Percentiles rank a stretch among this genome's conserved stretches.
These are phyloP conservation scores for Capricornis sumatraensis DNA, from an alignment of 2,113 vertebrate genomes.

Conservation along the genomic window DNA sequence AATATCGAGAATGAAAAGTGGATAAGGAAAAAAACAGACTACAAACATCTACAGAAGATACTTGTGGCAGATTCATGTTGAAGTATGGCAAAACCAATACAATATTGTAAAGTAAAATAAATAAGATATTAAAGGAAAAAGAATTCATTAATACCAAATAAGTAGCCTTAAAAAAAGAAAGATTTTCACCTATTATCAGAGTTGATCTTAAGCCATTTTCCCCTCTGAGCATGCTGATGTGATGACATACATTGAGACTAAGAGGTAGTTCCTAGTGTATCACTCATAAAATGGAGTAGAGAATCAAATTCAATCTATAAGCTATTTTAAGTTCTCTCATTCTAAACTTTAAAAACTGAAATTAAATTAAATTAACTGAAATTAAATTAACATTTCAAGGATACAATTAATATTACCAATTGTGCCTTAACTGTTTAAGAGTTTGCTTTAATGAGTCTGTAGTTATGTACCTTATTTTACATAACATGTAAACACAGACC, in stretches of 20 bases:
- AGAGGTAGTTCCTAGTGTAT: neutral
- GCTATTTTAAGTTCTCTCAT: constrained; percentile 4
- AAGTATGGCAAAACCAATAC: too few species aligned
- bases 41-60: neutral
- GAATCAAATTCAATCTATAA: neutral
- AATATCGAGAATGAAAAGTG: neutral
- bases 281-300: neutral
- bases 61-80: too few species aligned
- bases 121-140: neutral
- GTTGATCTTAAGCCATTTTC: neutral
- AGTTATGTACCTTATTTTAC: neutral
- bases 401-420: neutral
- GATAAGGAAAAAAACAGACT: neutral
- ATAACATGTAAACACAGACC: neutral
- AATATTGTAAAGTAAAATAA: too few species aligned
- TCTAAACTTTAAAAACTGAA: constrained; percentile 1
- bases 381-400: neutral
- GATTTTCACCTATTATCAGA: neutral
- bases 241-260: neutral
- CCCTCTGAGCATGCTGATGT: neutral
- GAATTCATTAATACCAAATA: neutral
- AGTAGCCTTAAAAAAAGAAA: neutral
- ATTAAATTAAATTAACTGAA: neutral
- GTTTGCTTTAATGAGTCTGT: neutral
- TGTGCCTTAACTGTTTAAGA: neutral